Evolutionary conservation across 1,140 invertebrate species (phyloP), one percentile per base, ranked within the genome.

Genomic region (Ips nitidus): DNA sequence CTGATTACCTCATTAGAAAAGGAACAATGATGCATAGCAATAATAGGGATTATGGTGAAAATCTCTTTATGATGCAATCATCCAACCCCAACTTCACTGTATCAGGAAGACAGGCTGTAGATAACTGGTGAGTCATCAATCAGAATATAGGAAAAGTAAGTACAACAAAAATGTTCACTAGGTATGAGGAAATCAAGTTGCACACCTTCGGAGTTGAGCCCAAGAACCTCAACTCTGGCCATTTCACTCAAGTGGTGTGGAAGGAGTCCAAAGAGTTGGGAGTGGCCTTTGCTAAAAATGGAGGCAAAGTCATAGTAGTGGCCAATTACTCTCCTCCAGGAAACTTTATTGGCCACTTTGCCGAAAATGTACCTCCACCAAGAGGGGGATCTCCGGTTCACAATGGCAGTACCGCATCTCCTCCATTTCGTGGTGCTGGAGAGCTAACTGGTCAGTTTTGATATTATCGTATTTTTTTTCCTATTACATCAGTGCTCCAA

Each of bases 251-350:
- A 75, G 78, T 89, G 8, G 79, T 91, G 45, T 92, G 90, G 90
- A 86, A 84, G 72, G 82, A 78, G 0, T 85, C 81, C n/a, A 78
- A 77, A 74, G 81, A 86, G 70, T 71, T 92, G 3, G 90, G 89
- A 0, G 80, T 91, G 1, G 90, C 85, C 3, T 79, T 83, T 69
- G 85, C 87, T 1, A 80, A 71, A 47, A 76, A 74, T n/a, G 80
- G 80, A 2, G 86, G 87, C 2, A 84, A 83, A 70, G 77, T 86
- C 8, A 84, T 86, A 60, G 84, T 91, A 1, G 90, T 91, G 1
- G 86, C 86, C 38, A 87, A 89, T 75, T 93, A 92, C 74, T 81
- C 85, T 74, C 89, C 90, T 0, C 77, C 86, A 4, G 91, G 90
- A 36, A 92, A 92, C 75, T 80, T 86, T 41, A 70, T 86, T 1